phyloP scores from a whole-genome alignment of 2,113 vertebrate genomes.

The Bothrops jararaca region DNA sequence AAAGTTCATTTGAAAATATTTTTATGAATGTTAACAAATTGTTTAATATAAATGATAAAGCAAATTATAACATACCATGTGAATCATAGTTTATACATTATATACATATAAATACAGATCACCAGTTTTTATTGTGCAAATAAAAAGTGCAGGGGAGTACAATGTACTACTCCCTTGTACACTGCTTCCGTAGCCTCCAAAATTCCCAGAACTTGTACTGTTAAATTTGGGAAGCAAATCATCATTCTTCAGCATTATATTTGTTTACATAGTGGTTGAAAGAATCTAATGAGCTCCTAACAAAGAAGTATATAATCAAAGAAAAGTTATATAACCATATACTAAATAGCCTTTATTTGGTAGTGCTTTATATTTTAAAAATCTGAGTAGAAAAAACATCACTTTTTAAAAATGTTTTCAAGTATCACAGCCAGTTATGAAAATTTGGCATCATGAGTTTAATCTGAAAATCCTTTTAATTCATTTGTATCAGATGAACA shows the following conservation, averaged over 20 bases:
- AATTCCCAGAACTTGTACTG: neutral
- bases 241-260: neutral
- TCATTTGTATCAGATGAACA: neutral
- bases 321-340: neutral
- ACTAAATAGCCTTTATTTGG: neutral
- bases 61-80: neutral
- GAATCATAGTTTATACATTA: neutral
- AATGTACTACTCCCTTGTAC: neutral
- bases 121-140: neutral
- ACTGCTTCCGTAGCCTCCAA: neutral
- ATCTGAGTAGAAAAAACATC: neutral
- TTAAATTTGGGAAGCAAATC: neutral
- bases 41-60: neutral
- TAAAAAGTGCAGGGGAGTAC: neutral
- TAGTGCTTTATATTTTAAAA: neutral
- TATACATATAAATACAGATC: neutral
- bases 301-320: neutral
- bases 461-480: neutral
- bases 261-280: neutral
- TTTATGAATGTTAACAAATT: neutral
- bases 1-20: neutral
- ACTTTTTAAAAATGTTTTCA: neutral
- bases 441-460: neutral
- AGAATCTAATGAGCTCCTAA: neutral
- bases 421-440: neutral